These are phyloP conservation scores for Erebia epiphron DNA, from an alignment of 2,888 invertebrate species.

Conservation along the genomic window DNA sequence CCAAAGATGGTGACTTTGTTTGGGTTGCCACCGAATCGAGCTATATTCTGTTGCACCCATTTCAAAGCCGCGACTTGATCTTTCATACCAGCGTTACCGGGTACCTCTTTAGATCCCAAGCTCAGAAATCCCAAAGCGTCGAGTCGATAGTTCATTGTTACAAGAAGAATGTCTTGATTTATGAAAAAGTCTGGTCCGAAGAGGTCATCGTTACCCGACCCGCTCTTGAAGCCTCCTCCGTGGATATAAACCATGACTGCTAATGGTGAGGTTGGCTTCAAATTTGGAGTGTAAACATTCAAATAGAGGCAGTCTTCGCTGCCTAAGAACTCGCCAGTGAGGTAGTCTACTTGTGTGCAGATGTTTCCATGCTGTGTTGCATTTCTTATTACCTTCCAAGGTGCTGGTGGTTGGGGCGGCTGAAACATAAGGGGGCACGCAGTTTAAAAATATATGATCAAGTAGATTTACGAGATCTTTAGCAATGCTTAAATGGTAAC, in stretches of 20 bases:
- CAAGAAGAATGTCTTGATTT: constrained; percentile 59
- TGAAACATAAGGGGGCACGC: constrained; percentile 38
- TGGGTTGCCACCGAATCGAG: constrained; percentile 66
- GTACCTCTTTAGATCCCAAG: constrained; percentile 62
- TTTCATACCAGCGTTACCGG: constrained; percentile 76
- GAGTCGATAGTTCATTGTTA: constrained; percentile 70
- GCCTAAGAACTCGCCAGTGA: constrained; percentile 42
- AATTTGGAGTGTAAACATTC: constrained; percentile 59
- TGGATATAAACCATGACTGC: constrained; percentile 62
- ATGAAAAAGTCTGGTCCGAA: constrained; percentile 69
- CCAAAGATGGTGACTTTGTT: constrained; percentile 73
- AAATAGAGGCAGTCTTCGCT: constrained; percentile 62
- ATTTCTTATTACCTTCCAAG: constrained; percentile 57
- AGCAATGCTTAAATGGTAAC: too few relatives aligned
- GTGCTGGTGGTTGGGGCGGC: constrained; percentile 52
- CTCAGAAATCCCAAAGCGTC: constrained; percentile 66
- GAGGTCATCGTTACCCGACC: constrained; percentile 60
- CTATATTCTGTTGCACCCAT: constrained; percentile 69
- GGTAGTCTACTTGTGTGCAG: constrained; percentile 54
- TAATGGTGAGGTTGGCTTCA: constrained; percentile 42
- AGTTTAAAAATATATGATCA: too few relatives aligned
- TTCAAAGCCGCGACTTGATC: constrained; percentile 70
- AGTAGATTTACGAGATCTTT: too few relatives aligned
- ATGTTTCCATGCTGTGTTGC: constrained; percentile 54
- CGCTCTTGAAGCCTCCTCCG: constrained; percentile 59